Base-by-base conservation (phyloP, 2,888 invertebrate genomes). In the Parapristionchus giblindavisi region DNA sequence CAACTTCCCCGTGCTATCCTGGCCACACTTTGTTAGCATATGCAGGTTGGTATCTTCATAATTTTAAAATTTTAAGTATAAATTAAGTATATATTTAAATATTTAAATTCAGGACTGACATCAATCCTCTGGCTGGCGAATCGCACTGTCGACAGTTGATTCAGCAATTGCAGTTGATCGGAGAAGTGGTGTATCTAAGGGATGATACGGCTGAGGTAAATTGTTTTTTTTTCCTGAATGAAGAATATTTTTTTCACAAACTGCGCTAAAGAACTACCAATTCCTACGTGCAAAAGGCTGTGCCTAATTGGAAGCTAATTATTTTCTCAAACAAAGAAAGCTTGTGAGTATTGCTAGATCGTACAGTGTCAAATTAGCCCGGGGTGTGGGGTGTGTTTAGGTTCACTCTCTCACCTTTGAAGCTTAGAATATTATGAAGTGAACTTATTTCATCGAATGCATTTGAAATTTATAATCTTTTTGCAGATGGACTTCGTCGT, bases 41-140 rank as follows among this genome's bases (percentile, higher is more conserved):
- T 71, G 38, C 36, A 51, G 74, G 74, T 91, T 1, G 40, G 52
- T 17, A 58, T 29, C 14, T 58, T 29, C 24, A 24, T 24, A 14
- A 11, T 14, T 14, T n/a, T n/a, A n/a, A n/a, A n/a, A n/a, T n/a
- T n/a, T n/a, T n/a, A n/a, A n/a, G n/a, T n/a, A n/a, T n/a, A n/a
- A n/a, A 48, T 14, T 48, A 48, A 21, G 14, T 21, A 11, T 48
- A 21, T 14, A 14, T 21, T 14, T 21, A 21, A 63, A 8, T 38
- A n/a, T n/a, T n/a, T n/a, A 71, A 65, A 48, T 65, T 84, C 5
- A 75, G 85, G 24, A 80, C 89, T 52, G 91, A 92, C 81, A 91
- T 92, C 36, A 92, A 92, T 88, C 91, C 92, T 24, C 88, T 92
- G 75, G 92, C 92, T 6, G 91, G 91, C 27, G 92, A 92, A 82